Evolutionary conservation across 2,888 invertebrate genomes (phyloP).

Genomic region (Ochlodes sylvanus): DNA sequence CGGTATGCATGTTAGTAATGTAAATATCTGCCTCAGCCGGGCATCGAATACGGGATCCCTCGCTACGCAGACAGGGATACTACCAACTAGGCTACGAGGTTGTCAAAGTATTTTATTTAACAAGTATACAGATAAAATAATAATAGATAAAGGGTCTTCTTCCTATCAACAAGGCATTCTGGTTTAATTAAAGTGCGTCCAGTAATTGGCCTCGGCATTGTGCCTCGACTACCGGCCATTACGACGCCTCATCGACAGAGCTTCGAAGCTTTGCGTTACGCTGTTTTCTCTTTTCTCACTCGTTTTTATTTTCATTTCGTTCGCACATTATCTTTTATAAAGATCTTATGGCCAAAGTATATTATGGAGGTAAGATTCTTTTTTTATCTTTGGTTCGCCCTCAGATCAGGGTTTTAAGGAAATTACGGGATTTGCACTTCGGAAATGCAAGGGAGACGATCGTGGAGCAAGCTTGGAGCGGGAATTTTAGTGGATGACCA

Average conservation of each 20-base stretch:
- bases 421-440: background rate
- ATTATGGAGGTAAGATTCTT: background rate
- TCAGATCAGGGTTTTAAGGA: background rate
- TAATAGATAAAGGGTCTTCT: background rate
- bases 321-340: conserved; percentile 1
- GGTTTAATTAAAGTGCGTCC: conserved; percentile 8
- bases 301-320: conserved; percentile 12
- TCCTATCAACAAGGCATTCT: background rate
- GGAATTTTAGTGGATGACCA: no score
- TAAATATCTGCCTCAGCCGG: no score
- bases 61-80: no score
- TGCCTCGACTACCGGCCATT: background rate
- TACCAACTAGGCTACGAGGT: no score
- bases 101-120: no score
- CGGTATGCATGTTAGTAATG: no score
- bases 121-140: no score
- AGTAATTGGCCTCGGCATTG: conserved; percentile 4
- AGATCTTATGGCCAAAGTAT: background rate
- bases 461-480: no score
- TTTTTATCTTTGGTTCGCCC: background rate
- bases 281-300: conserved; percentile 7
- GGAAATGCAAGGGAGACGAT: no score
- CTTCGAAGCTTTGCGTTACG: background rate
- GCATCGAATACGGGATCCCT: no score
- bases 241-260: conserved; percentile 2